A percentile compares a stretch with the other conserved stretches of the same genome.
phyloP scores from a whole-genome alignment of 2,888 invertebrate genomes.

The Drosophila suboccidentalis region DNA sequence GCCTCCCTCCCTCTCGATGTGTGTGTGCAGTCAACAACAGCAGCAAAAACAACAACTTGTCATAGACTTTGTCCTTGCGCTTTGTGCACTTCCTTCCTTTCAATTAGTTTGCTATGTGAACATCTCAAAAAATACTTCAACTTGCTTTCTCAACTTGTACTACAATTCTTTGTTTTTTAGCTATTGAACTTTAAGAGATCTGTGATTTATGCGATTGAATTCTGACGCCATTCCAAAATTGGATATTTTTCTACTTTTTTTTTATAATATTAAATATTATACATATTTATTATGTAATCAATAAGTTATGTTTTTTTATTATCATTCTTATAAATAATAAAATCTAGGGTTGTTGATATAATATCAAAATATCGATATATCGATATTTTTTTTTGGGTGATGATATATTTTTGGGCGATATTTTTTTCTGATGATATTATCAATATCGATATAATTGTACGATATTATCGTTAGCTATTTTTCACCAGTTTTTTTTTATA shows the following conservation, averaged over 20 bases:
- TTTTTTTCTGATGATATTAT: no score
- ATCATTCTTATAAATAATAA: not conserved
- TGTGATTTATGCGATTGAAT: not conserved
- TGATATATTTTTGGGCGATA: no score
- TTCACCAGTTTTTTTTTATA: no score
- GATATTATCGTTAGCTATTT: no score
- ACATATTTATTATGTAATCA: not conserved
- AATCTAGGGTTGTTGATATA: no score
- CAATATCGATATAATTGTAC: no score
- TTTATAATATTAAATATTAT: no score
- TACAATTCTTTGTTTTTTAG: constrained; percentile 28
- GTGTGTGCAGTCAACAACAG: constrained; percentile 39
- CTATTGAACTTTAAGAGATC: constrained; percentile 46
- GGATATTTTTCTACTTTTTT: no score
- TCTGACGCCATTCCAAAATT: no score
- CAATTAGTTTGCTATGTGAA: constrained; percentile 68
- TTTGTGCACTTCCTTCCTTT: constrained; percentile 58
- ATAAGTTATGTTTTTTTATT: not conserved
- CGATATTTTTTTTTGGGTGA: no score
- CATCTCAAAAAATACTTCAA: constrained; percentile 53
- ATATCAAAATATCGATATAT: no score
- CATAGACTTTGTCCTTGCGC: constrained; percentile 71
- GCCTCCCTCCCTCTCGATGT: constrained; percentile 10
- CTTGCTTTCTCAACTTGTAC: constrained; percentile 44
- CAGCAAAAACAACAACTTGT: constrained; percentile 50